A percentile compares a stretch with the other conserved stretches of the same genome.
Evolutionary conservation across 64 coral and sea anemone genomes (phyloP).

Genomic region (Stichodactyla mertensii): DNA sequence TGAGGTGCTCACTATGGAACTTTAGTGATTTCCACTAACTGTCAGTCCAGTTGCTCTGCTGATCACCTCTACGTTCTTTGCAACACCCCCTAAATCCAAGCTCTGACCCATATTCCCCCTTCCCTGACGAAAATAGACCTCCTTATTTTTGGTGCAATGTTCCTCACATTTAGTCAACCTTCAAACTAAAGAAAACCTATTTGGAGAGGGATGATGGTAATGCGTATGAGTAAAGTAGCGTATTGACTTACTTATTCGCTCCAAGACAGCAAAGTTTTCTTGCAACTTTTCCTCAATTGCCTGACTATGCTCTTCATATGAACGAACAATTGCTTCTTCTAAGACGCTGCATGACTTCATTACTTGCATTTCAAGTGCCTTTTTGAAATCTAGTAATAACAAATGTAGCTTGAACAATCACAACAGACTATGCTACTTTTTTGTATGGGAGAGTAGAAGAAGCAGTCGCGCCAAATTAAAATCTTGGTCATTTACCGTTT

Average conservation of each 20-base stretch:
- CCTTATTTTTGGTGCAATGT: no score
- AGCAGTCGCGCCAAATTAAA: not conserved
- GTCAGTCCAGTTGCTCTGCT: no score
- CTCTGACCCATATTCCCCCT: no score
- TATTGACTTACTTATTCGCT: conserved; percentile 83
- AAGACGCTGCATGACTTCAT: conserved; percentile 62
- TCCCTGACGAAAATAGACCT: no score
- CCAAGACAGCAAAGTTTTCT: conserved; percentile 89
- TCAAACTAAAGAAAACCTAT: not conserved
- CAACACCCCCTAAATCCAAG: no score
- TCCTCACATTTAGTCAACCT: no score
- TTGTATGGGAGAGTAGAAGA: no score
- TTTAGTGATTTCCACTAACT: no score
- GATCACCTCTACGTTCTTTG: no score
- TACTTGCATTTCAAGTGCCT: conserved; percentile 75
- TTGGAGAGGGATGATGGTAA: not conserved
- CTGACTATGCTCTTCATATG: conserved; percentile 84
- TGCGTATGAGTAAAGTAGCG: no score
- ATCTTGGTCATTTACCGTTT: conserved; percentile 25
- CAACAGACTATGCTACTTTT: no score
- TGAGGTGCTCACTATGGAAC: no score
- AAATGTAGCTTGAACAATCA: not conserved
- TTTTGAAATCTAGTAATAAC: conserved; percentile 64
- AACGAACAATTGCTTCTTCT: conserved; percentile 88
- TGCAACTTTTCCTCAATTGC: conserved; percentile 87